Base-by-base conservation (phyloP, 2,888 invertebrate species). In the Catocala nupta region DNA sequence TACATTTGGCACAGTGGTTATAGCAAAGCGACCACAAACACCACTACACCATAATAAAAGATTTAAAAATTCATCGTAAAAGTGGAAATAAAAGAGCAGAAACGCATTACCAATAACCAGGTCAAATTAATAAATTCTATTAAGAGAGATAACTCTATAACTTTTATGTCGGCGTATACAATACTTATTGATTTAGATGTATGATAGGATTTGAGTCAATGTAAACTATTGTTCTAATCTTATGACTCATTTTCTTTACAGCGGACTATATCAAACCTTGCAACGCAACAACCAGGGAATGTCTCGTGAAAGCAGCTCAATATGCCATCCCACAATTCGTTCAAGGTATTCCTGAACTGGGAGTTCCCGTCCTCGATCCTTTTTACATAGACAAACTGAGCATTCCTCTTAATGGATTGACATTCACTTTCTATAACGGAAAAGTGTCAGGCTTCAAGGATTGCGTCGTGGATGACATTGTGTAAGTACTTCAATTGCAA, bases 191-290 rank as follows among this genome's bases (percentile, higher is more conserved):
- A 25, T 25, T 4, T 25, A 25, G 25, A 25, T 25, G 8, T 39
- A 39, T 39, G 9, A 39, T 39, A 8, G 4, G 6, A 6, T 39
- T 39, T 39, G 1, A 39, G 4, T 39, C 8, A 7, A 39, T 39
- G 6, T 39, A 39, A 39, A 39, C 6, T 39, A 39, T 0, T 39
- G 6, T 8, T 1, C 6, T 39, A 39, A 39, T 2, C 6, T 1
- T 39, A 1, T 8, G 1, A 8, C 36, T 9, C 9, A 39, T 39
- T 16, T 50, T 53, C 0, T 61, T 75, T 68, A 52, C 84, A 94
- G 94, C 94, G 43, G 91, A 93, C 72, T 94, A 63, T 73, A 93
- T 94, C 48, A 86, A 84, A 43, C 91, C 92, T 0, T 94, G 93
- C 76, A 89, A 89, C 53, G 83, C 76, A 0, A 91, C 93, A 0